Percentiles rank a stretch among this genome's conserved stretches.
Evolutionary conservation across 1,140 invertebrate genomes (phyloP).

Genomic region (Portunus trituberculatus): DNA sequence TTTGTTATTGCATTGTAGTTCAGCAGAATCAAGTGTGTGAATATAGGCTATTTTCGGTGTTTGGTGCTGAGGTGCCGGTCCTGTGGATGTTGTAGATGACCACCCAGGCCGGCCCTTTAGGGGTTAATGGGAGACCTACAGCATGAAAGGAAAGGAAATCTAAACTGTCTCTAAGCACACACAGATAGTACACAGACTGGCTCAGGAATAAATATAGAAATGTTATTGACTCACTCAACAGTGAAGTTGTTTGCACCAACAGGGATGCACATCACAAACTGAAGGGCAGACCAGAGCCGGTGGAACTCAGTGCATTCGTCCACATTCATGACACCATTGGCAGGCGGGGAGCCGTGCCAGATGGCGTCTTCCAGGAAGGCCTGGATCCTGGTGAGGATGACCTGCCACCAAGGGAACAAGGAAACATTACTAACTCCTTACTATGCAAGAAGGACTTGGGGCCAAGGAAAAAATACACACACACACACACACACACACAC

Average conservation of each 20-base stretch:
- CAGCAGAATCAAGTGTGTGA: too few species aligned
- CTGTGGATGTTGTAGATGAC: too few species aligned
- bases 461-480: not conserved
- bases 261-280: constrained; percentile 99
- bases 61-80: too few species aligned
- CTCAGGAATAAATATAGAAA: not conserved
- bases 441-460: not conserved
- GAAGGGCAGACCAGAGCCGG: constrained; percentile 97
- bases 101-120: too few species aligned
- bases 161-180: too few species aligned
- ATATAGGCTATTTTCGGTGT: too few species aligned
- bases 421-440: not conserved
- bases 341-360: constrained; percentile 94
- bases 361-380: constrained; percentile 93
- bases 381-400: constrained; percentile 91
- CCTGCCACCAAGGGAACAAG: constrained; percentile 65
- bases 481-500: not conserved
- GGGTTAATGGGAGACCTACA: too few species aligned
- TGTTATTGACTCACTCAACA: constrained; percentile 89
- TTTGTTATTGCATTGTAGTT: too few species aligned
- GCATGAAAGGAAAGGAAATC: too few species aligned
- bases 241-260: constrained; percentile 98
- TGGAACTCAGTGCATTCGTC: constrained; percentile 99
- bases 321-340: constrained; percentile 96
- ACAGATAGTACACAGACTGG: too few species aligned